Base-by-base conservation (phyloP, 2,888 invertebrate genomes). In the Teleogryllus oceanicus region DNA sequence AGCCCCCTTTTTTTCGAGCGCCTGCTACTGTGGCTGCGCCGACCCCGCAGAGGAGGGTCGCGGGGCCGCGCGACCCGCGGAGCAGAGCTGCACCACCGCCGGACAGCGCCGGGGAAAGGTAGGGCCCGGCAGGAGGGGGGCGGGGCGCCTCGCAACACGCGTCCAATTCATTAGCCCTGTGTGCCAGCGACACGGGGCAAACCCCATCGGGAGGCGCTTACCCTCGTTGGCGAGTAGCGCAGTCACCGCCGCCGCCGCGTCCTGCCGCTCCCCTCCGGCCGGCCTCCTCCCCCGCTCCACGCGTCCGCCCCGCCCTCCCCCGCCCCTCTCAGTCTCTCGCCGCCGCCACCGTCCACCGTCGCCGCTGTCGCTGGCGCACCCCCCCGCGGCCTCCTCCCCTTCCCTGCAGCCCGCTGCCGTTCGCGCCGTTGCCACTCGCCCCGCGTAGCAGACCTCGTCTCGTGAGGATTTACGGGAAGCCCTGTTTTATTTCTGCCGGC, bases 181-280 rank as follows among this genome's bases (percentile, higher is more conserved):
- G 62, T 62, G 62, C 62, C 62, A 62, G 62, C 62, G 62, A 62
- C 62, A 62, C 13, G 62, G 62, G 62, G 62, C 62, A 62, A 62
- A 62, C 62, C 62, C 62, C 76, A 76, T 24, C 76, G 20, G 21
- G 21, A 76, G 21, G 21, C 13, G 18, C 83, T 50, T 79, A 83
- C 78, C 83, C 83, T 80, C 84, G 84, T 80, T 84, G 84, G 80
- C 85, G 84, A 76, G 84, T 84, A 75, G 84, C 84, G 77, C 85
- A 84, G 81, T 83, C 85, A 83, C 24, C 24, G 24, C 24, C 3
- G 24, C 24, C 24, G 24, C 24, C 24, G 24, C 24, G 24, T 24
- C 24, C 24, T 24, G 24, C 84, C 77, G 83, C 84, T 81, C 84
- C 84, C 82, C 74, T 78, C 50, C 74, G 84, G 82, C 80, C 84